Evolutionary conservation across 2,797 vertebrate species (phyloP), one percentile per base, ranked within the genome.

Genomic region (Galago senegalensis): DNA sequence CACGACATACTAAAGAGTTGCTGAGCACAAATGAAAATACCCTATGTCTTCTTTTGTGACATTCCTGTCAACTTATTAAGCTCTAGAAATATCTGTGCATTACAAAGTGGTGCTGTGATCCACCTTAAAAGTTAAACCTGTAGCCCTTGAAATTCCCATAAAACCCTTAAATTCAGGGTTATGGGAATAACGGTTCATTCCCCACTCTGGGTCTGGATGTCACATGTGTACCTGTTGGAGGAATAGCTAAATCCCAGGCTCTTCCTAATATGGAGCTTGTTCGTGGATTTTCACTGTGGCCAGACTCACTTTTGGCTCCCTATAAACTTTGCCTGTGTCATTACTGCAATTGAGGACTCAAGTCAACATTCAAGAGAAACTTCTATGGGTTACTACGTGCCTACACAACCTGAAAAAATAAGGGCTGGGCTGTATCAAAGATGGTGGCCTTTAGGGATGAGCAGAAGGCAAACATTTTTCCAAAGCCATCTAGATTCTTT

Each of bases 1-100:
- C 86, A 93, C n/a, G 31, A 95, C 89, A 21, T 31, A 69, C 80
- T 31, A 31, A 49, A 70, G 34, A 77, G 31, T 95, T 98, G 40
- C 63, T 7, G 9, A 65, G 49, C n/a, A 2, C 34, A 79, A 94
- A 46, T 31, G 40, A 81, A 96, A 96, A 49, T 25, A 69, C 49
- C 65, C 3, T 75, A 61, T 37, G 63, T 84, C 93, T 88, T 77
- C 67, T 94, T 96, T 61, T 58, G 70, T 63, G 82, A 82, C 58
- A 87, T 93, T 6, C 16, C 11, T 60, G 27, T 10, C 60, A 79
- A 69, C 23, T 67, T 34, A 70, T 89, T 77, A n/a, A 77, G 31
- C 23, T 81, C 25, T 23, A 93, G 72, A 61, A 92, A 82, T 87
- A 53, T 20, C 20, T 79, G 17, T 95, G 18, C 6, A 43, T 37